Evolutionary conservation across 2,797 vertebrate species (phyloP), one percentile per base, ranked within the genome.

Genomic region (Sitta carolinensis): DNA sequence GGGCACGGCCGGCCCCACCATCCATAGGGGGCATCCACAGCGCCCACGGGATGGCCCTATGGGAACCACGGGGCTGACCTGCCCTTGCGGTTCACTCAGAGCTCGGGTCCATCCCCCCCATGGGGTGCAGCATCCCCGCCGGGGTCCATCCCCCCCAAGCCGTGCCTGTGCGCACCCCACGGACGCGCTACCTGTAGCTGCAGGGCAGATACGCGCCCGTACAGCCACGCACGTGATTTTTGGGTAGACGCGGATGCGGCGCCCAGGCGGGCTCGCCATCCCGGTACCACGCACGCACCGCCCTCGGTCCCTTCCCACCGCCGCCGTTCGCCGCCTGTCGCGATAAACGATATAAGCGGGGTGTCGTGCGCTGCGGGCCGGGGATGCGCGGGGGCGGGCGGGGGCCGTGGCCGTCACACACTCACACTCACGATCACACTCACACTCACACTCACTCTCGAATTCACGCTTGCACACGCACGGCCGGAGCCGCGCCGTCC

Each of bases 131-230:
- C 50, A 5, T 25, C 52, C 32, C 54, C 18, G 1, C 22, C 2
- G 36, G 42, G 55, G 7, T 62, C 42, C 55, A 1, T 13, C n/a
- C 27, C n/a, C 61, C 32, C n/a, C 14, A 8, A 4, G 36, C 45
- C n/a, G 64, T 21, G 47, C n/a, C 25, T 3, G 5, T 4, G 62
- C 45, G 26, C 61, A 36, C 7, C 50, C 38, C 61, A 3, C 54
- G 34, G n/a, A 16, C 70, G 0, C 36, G 70, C 75, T 55, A 16
- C 83, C 87, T 75, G 84, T 32, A 4, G 68, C 90, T 54, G 42
- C 34, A 22, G 83, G 14, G n/a, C 67, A 22, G 3, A 1, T 2
- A 11, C 5, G 22, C 8, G 21, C 54, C 11, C 38, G 0, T 3
- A 8, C 0, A 11, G 48, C n/a, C 14, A 13, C 1, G 12, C 2